These are phyloP conservation scores for Brachypalpus laphriformis DNA, from an alignment of 2,888 invertebrate species.

Conservation along the genomic window DNA sequence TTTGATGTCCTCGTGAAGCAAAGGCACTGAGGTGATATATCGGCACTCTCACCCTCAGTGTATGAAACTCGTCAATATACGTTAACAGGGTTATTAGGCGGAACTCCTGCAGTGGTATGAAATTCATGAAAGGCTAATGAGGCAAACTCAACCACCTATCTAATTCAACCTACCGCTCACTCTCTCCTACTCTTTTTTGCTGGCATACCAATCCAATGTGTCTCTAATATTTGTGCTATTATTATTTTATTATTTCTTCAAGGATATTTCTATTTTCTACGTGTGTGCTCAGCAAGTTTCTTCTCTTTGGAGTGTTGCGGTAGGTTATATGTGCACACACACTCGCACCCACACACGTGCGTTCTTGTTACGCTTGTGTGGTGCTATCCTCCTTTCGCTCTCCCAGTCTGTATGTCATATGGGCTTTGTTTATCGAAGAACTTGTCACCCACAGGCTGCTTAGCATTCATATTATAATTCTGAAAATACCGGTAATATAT, in stretches of 20 bases:
- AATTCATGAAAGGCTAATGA: slow-evolving; percentile 54
- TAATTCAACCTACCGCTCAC: not conserved
- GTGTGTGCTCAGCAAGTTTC: slow-evolving; percentile 12
- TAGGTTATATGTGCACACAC: slow-evolving; percentile 33
- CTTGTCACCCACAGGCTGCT: slow-evolving; percentile 63
- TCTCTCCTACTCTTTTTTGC: not conserved
- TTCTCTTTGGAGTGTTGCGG: slow-evolving; percentile 20
- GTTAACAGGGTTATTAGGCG: slow-evolving; percentile 21
- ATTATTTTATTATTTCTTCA: slow-evolving; percentile 48
- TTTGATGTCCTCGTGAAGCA: slow-evolving; percentile 21
- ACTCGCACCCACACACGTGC: not conserved
- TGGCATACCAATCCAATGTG: not conserved
- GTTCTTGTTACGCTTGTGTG: slow-evolving; percentile 22
- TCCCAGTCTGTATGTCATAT: slow-evolving; percentile 38
- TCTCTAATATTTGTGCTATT: slow-evolving; percentile 13
- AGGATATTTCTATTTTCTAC: slow-evolving; percentile 29
- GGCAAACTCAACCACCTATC: not conserved
- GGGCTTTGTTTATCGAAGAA: slow-evolving; percentile 63
- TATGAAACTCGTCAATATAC: not conserved
- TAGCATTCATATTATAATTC: slow-evolving; percentile 60
- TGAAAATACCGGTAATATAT: slow-evolving; percentile 56
- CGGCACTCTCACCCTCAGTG: not conserved
- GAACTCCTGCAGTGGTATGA: not conserved
- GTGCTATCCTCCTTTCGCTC: not conserved
- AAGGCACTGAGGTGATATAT: slow-evolving; percentile 15